Conservation (phyloP, 1,140 invertebrate species). For the Andricus grossulariae region DNA sequence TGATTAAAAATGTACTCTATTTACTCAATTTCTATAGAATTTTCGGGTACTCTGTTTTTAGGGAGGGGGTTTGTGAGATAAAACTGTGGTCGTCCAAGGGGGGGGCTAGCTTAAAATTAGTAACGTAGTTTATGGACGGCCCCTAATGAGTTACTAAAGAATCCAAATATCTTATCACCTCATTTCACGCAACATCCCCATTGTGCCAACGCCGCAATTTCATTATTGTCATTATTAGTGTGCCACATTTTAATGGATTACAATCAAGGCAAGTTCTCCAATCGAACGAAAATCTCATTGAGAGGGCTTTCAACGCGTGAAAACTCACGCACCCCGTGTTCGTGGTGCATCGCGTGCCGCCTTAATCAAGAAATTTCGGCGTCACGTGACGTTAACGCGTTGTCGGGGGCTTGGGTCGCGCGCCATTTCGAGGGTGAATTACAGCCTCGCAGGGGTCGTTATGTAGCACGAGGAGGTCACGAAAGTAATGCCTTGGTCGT, state of each 20-base stretch:
- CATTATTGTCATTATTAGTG: slow-evolving; percentile 9
- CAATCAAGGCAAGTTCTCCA: slow-evolving; percentile 5
- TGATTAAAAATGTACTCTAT: too few species aligned
- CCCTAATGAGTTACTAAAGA: too few species aligned
- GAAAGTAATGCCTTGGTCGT: slow-evolving; percentile 41
- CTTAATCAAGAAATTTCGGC: slow-evolving; percentile 71
- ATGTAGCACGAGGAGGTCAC: slow-evolving; percentile 48
- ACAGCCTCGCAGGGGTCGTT: slow-evolving; percentile 59
- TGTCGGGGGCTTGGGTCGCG: slow-evolving; percentile 40
- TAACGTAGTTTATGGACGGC: too few species aligned
- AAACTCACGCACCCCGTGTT: slow-evolving; percentile 5
- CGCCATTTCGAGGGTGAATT: slow-evolving; percentile 63
- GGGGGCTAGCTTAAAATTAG: too few species aligned
- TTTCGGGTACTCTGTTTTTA: too few species aligned
- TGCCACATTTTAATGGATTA: slow-evolving; percentile 1
- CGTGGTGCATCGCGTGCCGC: slow-evolving; percentile 58
- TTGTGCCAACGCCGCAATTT: neutral
- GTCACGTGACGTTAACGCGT: slow-evolving; percentile 61
- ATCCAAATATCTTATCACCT: too few species aligned
- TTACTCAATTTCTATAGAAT: too few species aligned
- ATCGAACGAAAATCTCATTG: slow-evolving; percentile 23
- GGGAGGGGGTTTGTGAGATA: too few species aligned
- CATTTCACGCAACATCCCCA: too few species aligned
- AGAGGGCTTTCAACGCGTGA: slow-evolving; percentile 15
- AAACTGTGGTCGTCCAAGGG: too few species aligned